Percentiles rank a stretch among this genome's conserved stretches.
phyloP scores from a whole-genome alignment of 1,140 invertebrate species.

The Nasonia longicornis region DNA sequence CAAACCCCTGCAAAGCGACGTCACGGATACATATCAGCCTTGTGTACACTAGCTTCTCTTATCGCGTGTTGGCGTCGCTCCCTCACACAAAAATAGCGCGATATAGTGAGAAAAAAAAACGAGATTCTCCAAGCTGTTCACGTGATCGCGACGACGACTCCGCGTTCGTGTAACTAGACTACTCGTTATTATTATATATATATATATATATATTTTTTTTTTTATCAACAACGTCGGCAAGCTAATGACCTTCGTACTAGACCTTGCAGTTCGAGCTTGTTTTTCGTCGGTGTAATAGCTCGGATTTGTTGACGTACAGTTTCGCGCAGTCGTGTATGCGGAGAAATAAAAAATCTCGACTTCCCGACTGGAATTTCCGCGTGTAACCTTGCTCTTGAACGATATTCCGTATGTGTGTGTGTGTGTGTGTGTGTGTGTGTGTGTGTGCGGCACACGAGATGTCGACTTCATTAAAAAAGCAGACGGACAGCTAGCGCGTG shows the following conservation, averaged over 20 bases:
- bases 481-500: neutral
- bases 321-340: too few relatives aligned
- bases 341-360: too few relatives aligned
- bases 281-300: too few relatives aligned
- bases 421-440: too few relatives aligned
- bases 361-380: neutral
- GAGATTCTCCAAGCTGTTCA: neutral
- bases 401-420: neutral
- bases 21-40: constrained; percentile 9
- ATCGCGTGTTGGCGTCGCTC: neutral
- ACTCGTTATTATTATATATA: too few relatives aligned
- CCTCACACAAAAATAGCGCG: neutral
- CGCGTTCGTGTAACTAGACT: neutral
- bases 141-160: constrained; percentile 7
- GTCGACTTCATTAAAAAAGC: neutral
- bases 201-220: neutral
- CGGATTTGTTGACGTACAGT: neutral
- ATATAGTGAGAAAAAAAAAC: neutral
- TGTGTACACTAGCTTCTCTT: neutral
- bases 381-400: constrained; percentile 6
- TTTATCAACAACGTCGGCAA: neutral
- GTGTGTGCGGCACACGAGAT: neutral
- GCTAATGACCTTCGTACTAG: neutral
- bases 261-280: neutral
- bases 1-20: constrained; percentile 6